phyloP scores from a whole-genome alignment of 2,888 invertebrate species.

The Lepidocyrtinus sp. region DNA sequence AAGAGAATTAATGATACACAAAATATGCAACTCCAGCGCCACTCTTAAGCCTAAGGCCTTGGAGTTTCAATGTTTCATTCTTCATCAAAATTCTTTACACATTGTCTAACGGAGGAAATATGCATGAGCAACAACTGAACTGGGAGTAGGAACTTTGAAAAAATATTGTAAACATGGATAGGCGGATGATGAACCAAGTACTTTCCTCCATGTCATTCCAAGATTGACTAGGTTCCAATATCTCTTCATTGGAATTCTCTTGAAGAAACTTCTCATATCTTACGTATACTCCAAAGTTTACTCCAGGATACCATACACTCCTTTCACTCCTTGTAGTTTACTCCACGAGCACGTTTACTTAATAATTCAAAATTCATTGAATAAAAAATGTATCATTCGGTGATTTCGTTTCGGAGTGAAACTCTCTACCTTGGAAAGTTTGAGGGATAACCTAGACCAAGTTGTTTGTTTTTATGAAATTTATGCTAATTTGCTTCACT shows the following conservation, averaged over 20 bases:
- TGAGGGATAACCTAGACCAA: not conserved
- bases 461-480: constrained; percentile 29
- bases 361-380: constrained; percentile 12
- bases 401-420: not conserved
- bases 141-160: not conserved
- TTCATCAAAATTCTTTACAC: not conserved
- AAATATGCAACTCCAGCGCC: too few relatives aligned
- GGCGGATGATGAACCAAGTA: constrained; percentile 23
- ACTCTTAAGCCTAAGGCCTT: not conserved
- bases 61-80: too few relatives aligned
- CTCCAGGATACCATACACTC: constrained; percentile 1
- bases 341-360: not conserved
- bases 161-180: not conserved
- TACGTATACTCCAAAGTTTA: too few relatives aligned
- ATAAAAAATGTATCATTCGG: constrained; percentile 8
- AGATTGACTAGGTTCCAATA: constrained; percentile 16
- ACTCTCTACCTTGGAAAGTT: not conserved
- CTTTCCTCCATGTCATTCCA: constrained; percentile 18
- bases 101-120: not conserved
- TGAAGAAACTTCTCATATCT: too few relatives aligned
- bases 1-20: constrained; percentile 14
- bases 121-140: constrained; percentile 11
- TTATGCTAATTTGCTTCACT: constrained; percentile 39
- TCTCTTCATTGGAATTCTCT: not conserved
- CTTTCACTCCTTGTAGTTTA: not conserved